Conservation (phyloP, 1,140 invertebrate genomes). For the Bicyclus anynana region DNA sequence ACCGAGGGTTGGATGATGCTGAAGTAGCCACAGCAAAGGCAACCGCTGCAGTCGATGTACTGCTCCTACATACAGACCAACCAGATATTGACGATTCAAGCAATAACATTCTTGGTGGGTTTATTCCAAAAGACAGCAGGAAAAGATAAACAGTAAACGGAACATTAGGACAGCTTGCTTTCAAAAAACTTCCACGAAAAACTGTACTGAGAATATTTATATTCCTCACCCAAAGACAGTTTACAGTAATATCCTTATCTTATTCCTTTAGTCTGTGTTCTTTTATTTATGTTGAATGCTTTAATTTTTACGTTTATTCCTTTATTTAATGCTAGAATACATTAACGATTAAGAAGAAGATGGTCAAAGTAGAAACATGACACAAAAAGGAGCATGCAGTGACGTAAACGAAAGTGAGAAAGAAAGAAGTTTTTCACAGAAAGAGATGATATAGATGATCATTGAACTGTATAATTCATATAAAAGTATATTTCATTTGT, state of each 20-base stretch:
- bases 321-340: background rate
- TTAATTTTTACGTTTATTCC: background rate
- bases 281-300: too few species aligned
- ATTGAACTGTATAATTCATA: background rate
- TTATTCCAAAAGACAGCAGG: background rate
- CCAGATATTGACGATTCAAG: background rate
- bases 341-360: too few species aligned
- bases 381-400: background rate
- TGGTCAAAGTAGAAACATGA: background rate
- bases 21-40: slow-evolving; percentile 96
- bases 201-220: too few species aligned
- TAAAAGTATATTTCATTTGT: background rate
- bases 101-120: background rate
- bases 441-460: background rate
- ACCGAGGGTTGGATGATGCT: slow-evolving; percentile 88
- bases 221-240: too few species aligned
- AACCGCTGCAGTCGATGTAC: slow-evolving; percentile 91
- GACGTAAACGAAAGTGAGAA: background rate
- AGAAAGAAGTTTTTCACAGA: background rate
- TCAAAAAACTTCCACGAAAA: too few species aligned
- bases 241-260: too few species aligned
- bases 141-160: background rate
- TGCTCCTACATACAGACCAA: slow-evolving; percentile 82
- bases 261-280: too few species aligned
- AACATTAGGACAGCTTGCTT: background rate